A percentile compares a stretch with the other conserved stretches of the same genome.
Evolutionary conservation across 1,140 invertebrate genomes (phyloP).

Genomic region (Varroa destructor): DNA sequence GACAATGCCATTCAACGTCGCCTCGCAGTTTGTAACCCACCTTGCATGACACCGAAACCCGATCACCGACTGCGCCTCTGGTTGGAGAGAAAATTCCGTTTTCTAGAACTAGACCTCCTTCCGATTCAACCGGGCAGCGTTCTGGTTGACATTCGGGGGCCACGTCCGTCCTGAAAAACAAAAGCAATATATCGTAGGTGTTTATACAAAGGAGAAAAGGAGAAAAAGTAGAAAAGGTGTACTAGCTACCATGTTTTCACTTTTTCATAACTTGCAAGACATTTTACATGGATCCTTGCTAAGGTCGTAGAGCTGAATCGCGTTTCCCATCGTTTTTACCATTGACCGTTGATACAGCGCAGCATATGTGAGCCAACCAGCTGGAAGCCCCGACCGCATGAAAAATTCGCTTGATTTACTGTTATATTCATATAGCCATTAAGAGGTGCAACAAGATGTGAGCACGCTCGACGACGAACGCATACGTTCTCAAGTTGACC

Average conservation of each 20-base stretch:
- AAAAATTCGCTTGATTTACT: constrained; percentile 1
- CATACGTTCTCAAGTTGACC: not conserved
- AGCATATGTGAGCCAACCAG: constrained; percentile 11
- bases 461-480: not conserved
- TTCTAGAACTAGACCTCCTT: constrained; percentile 2
- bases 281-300: no score
- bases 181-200: no score
- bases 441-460: not conserved
- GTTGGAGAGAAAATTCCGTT: constrained; percentile 20
- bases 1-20: constrained; percentile 6
- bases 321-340: not conserved
- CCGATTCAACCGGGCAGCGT: not conserved
- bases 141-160: constrained; percentile 6
- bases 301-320: no score
- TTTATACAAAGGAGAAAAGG: no score
- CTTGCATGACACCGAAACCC: not conserved
- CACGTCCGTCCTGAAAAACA: not conserved
- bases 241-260: no score
- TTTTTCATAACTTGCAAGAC: no score
- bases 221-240: no score
- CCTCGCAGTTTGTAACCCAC: not conserved
- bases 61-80: constrained; percentile 13
- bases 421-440: constrained; percentile 10
- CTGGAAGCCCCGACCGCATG: constrained; percentile 10
- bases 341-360: constrained; percentile 7